Evolutionary conservation across 2,113 vertebrate species (phyloP).

Genomic region (Natator depressus): DNA sequence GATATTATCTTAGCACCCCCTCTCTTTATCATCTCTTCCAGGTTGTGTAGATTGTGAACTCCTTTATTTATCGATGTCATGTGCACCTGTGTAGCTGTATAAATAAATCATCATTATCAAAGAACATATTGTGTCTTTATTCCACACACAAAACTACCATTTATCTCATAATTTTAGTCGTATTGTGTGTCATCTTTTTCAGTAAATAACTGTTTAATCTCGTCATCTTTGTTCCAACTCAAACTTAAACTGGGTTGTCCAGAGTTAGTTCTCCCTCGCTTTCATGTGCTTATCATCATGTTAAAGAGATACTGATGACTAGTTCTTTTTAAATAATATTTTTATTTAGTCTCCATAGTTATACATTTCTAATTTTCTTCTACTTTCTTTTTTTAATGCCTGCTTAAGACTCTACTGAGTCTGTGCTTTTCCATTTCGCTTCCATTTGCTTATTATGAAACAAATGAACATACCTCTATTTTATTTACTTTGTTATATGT

Average conservation of each 20-base stretch:
- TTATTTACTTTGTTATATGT: neutral
- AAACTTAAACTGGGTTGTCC: neutral
- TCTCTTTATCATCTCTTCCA: neutral
- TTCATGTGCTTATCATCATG: neutral
- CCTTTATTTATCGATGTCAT: neutral
- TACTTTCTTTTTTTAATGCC: rapidly evolving
- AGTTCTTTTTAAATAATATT: neutral
- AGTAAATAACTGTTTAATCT: neutral
- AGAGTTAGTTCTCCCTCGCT: neutral
- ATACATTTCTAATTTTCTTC: neutral
- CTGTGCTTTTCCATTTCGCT: neutral
- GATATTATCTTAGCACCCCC: neutral
- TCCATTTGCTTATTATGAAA: neutral
- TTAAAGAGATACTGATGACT: neutral
- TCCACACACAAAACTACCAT: neutral
- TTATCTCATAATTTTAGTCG: neutral
- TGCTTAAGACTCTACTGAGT: rapidly evolving
- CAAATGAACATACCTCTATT: neutral
- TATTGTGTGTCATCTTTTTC: neutral
- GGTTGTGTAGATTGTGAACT: neutral
- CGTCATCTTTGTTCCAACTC: neutral
- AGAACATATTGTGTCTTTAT: neutral
- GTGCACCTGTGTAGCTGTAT: rapidly evolving
- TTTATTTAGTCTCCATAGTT: neutral
- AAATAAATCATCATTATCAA: rapidly evolving